Base-by-base conservation (phyloP, 2,888 invertebrate species). In the Caenorhabditis wallacei region DNA sequence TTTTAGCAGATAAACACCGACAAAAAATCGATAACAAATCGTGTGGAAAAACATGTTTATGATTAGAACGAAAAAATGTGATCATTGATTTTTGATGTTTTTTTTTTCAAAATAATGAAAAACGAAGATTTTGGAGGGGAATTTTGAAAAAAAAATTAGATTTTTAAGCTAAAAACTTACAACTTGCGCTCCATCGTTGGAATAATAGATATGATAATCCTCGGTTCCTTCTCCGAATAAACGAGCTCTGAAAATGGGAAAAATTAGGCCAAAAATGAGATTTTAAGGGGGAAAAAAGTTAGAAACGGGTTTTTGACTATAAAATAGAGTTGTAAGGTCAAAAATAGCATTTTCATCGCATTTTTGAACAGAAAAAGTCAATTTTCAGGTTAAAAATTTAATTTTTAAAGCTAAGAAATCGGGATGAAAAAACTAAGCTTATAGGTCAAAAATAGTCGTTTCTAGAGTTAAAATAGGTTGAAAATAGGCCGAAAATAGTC, bases 171-270 rank as follows among this genome's bases (percentile, higher is more conserved):
- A 26, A 63, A 59, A n/a, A 18, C 70, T 40, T 56, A 81, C 81
- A 24, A 81, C 63, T 76, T 81, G 70, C 0, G 81, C 75, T 0
- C 81, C 81, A 40, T 81, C 75, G 10, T 69, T 26, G 1, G 75
- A 66, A 24, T 76, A 69, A n/a, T 51, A 57, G 3, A 81, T 75
- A 20, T 81, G 70, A 11, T 69, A 56, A 26, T 75, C 70, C n/a
- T 81, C 81, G 24, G 22, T 53, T 43, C 75, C 63, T 64, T 81
- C 81, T 13, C 81, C 81, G 35, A 81, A 81, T 20, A 81, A 35
- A 37, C 81, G 75, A 35, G 75, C 75, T 70, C 80, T 80, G 69
- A 10, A 74, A 74, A 8, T 37, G 13, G 11, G 1, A n/a, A 16
- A 51, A 20, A 51, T 20, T 51, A 10, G 20, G 20, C 7, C 4